A percentile compares a stretch with the other conserved stretches of the same genome.
These are phyloP conservation scores for Rana temporaria DNA, from an alignment of 2,113 vertebrate species.

Conservation along the genomic window DNA sequence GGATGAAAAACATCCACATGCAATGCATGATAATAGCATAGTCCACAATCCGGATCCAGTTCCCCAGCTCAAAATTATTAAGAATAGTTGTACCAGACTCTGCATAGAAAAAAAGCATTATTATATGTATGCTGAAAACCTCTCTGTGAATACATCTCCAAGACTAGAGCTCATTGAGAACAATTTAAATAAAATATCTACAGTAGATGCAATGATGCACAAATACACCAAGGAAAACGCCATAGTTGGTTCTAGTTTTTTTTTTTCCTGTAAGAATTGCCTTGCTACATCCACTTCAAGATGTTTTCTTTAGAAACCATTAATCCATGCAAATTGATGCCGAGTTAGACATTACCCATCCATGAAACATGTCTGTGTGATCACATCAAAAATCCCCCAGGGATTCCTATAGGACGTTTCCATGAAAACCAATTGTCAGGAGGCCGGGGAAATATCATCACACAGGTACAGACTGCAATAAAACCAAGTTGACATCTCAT, in stretches of 20 bases:
- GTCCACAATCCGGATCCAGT: neutral
- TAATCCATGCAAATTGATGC: conserved; percentile 54
- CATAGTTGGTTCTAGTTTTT: conserved; percentile 37
- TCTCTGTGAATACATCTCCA: conserved; percentile 20
- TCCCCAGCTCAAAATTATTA: conserved; percentile 5
- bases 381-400: conserved; percentile 48
- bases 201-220: conserved; percentile 20
- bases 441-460: conserved; percentile 44
- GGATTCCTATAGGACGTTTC: conserved; percentile 46
- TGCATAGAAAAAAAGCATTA: conserved; percentile 19
- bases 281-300: conserved; percentile 24
- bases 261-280: neutral
- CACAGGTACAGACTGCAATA: conserved; percentile 39
- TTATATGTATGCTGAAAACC: conserved; percentile 21
- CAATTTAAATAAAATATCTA: conserved; percentile 48
- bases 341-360: conserved; percentile 52
- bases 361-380: conserved; percentile 50
- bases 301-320: conserved; percentile 51
- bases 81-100: neutral
- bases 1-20: neutral
- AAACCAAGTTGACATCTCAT: conserved; percentile 46
- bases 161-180: conserved; percentile 20
- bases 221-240: conserved; percentile 32
- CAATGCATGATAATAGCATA: conserved; percentile 14
- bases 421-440: conserved; percentile 52